phyloP scores from a whole-genome alignment of 1,140 invertebrate species.

The Meloidogyne floridensis region DNA sequence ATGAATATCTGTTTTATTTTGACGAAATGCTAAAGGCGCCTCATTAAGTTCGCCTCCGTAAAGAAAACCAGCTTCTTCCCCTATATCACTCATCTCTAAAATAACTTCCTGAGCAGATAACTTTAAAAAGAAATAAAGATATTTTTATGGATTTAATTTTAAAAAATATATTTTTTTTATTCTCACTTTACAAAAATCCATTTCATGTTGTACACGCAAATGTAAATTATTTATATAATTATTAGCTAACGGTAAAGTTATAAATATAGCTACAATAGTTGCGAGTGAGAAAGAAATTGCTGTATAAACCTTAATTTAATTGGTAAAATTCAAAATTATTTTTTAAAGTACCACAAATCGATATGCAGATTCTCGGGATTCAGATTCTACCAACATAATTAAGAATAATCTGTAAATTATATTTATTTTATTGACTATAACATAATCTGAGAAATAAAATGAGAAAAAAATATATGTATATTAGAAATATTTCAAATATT shows the following conservation, averaged over 20 bases:
- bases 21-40: slow-evolving; percentile 21
- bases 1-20: slow-evolving; percentile 31
- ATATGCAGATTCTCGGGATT: slow-evolving; percentile 55
- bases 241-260: slow-evolving; percentile 64
- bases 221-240: slow-evolving; percentile 65
- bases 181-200: slow-evolving; percentile 65
- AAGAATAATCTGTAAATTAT: not conserved
- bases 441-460: not conserved
- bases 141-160: slow-evolving; percentile 9
- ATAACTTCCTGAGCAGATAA: slow-evolving; percentile 65
- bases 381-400: slow-evolving; percentile 21
- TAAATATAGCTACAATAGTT: slow-evolving; percentile 62
- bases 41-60: slow-evolving; percentile 23
- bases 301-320: slow-evolving; percentile 38
- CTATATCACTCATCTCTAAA: slow-evolving; percentile 62
- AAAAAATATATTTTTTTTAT: too few relatives aligned
- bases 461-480: not conserved
- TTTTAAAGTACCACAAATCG: slow-evolving; percentile 49
- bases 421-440: too few relatives aligned
- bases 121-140: slow-evolving; percentile 40
- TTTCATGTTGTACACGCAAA: slow-evolving; percentile 59
- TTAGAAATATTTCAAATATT: too few relatives aligned
- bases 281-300: slow-evolving; percentile 60
- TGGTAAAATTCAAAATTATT: not conserved
- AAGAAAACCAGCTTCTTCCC: slow-evolving; percentile 24